Evolutionary conservation across 2,797 vertebrate genomes (phyloP).

Genomic region (Siniperca undulata): DNA sequence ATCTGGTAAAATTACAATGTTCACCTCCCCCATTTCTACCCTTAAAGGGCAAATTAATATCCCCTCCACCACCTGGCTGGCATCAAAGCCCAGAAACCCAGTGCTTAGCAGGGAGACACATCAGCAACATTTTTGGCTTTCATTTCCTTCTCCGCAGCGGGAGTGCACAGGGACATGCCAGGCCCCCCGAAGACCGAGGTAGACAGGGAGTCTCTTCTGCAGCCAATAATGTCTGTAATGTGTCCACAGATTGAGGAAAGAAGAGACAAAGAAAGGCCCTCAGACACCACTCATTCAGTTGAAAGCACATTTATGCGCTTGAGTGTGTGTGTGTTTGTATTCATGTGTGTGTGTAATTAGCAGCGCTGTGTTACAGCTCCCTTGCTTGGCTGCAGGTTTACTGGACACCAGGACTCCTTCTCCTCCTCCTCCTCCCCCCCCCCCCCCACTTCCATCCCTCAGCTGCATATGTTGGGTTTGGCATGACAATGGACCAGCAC

Average conservation of each 20-base stretch:
- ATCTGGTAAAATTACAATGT: slow-evolving; percentile 73
- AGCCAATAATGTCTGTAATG: slow-evolving; percentile 78
- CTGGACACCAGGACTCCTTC: slow-evolving; percentile 36
- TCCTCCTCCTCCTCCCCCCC: background rate
- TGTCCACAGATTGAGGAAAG: slow-evolving; percentile 68
- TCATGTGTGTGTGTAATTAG: slow-evolving; percentile 63
- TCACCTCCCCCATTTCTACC: slow-evolving; percentile 53
- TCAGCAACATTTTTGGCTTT: slow-evolving; percentile 75
- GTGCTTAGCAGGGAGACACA: slow-evolving; percentile 65
- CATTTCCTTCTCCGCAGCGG: slow-evolving; percentile 74
- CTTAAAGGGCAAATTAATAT: slow-evolving; percentile 71
- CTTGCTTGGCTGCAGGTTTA: slow-evolving; percentile 44
- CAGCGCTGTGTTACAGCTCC: slow-evolving; percentile 50
- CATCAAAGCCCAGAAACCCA: slow-evolving; percentile 70
- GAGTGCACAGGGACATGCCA: slow-evolving; percentile 59
- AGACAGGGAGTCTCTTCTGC: slow-evolving; percentile 63
- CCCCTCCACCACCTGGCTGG: slow-evolving; percentile 69
- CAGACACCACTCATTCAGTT: slow-evolving; percentile 54
- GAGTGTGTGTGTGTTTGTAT: slow-evolving; percentile 36
- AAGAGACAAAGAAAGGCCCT: slow-evolving; percentile 59
- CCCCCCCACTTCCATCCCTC: background rate
- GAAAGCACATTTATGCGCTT: slow-evolving; percentile 45
- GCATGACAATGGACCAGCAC: slow-evolving; percentile 36
- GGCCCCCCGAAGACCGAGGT: slow-evolving; percentile 47
- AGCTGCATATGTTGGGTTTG: slow-evolving; percentile 67